Conservation (phyloP, 1,140 invertebrate species). For the Magallana ariakensis region DNA sequence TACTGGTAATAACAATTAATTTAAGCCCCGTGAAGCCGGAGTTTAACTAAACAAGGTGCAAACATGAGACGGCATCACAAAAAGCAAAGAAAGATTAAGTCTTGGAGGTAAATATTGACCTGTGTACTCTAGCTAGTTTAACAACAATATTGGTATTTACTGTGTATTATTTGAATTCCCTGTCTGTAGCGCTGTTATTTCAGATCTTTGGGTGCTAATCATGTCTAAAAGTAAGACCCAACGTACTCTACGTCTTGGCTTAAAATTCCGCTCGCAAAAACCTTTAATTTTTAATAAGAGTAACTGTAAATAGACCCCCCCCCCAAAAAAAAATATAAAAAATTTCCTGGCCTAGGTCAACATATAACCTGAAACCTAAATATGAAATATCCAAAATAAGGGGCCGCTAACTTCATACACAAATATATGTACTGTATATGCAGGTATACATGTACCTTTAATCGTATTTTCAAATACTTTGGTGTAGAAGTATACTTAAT, state of each 20-base stretch:
- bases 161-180: not conserved
- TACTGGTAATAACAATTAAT: not conserved
- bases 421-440: too few relatives aligned
- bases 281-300: not conserved
- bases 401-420: too few relatives aligned
- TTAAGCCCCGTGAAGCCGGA: not conserved
- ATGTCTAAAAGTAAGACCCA: not conserved
- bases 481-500: too few relatives aligned
- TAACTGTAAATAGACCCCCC: too few relatives aligned
- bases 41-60: not conserved
- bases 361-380: too few relatives aligned
- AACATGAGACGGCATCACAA: not conserved
- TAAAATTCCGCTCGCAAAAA: not conserved
- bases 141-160: conserved; percentile 1
- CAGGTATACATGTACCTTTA: too few relatives aligned
- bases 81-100: not conserved
- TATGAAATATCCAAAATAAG: too few relatives aligned
- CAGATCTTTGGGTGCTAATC: conserved; percentile 2
- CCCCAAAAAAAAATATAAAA: too few relatives aligned
- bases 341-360: too few relatives aligned
- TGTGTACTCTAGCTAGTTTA: not conserved
- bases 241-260: not conserved
- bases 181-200: not conserved
- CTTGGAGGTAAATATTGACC: conserved; percentile 4
- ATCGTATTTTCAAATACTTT: too few relatives aligned